Percentiles rank a stretch among this genome's conserved stretches.
Evolutionary conservation across 2,113 vertebrate genomes (phyloP).

Genomic region (Sceloporus undulatus): DNA sequence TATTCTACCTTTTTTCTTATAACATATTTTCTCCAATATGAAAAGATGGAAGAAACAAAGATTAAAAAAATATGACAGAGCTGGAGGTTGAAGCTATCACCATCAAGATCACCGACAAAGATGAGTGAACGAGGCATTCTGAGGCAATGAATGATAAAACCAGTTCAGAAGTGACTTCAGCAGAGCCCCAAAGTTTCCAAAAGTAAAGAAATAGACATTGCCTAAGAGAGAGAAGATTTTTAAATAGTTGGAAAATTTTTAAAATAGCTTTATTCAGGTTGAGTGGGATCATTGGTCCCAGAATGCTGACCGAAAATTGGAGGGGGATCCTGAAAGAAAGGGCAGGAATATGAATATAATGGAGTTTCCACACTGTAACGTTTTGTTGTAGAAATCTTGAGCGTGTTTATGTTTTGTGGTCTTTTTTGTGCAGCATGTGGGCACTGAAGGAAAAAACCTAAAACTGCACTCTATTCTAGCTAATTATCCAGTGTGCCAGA

Average conservation of each 20-base stretch:
- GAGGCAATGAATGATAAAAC: no score
- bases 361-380: not conserved
- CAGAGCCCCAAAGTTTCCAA: not conserved
- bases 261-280: not conserved
- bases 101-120: no score
- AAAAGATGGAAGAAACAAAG: no score
- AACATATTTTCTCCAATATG: no score
- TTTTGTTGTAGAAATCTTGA: not conserved
- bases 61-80: no score
- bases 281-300: not conserved
- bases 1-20: no score
- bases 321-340: not conserved
- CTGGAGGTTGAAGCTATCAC: no score
- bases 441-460: not conserved
- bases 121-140: no score
- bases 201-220: not conserved
- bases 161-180: not conserved
- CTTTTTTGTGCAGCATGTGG: not conserved
- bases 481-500: not conserved
- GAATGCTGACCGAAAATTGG: not conserved
- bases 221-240: not conserved
- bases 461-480: not conserved
- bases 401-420: not conserved
- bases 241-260: not conserved
- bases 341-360: not conserved